Percentiles rank a stretch among this genome's conserved stretches.
Evolutionary conservation across 2,113 vertebrate genomes (phyloP).

Genomic region (Mormyrus iriodes): DNA sequence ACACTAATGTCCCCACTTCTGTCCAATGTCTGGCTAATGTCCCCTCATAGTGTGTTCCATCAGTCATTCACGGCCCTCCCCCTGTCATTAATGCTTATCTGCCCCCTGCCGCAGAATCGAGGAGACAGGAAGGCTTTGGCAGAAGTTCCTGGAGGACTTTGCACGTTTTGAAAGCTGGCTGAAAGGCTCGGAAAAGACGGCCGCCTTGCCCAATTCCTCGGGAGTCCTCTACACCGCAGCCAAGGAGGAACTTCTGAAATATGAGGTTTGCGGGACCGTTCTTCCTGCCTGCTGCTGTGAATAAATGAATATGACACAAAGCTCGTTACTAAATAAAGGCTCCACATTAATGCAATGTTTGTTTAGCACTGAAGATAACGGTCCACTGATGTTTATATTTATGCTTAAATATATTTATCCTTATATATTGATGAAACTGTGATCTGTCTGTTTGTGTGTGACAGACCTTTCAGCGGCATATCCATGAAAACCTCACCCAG

Average conservation of each 20-base stretch:
- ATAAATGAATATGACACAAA: neutral
- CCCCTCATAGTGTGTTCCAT: neutral
- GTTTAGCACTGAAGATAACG: neutral
- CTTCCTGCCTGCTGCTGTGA: neutral
- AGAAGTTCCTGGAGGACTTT: conserved; percentile 93
- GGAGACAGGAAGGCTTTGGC: conserved; percentile 93
- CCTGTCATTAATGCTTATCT: neutral
- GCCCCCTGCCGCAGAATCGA: conserved; percentile 72
- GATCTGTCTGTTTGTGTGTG: conserved; percentile 17
- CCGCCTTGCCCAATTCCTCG: conserved; percentile 86
- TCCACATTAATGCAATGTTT: neutral
- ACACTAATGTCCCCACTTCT: neutral
- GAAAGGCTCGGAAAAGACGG: conserved; percentile 74
- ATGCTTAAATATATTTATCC: neutral
- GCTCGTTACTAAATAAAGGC: neutral
- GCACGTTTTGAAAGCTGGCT: conserved; percentile 88
- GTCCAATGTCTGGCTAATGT: no score
- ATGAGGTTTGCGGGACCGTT: conserved; percentile 70
- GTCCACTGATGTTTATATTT: neutral
- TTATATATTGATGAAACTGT: neutral
- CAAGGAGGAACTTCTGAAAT: conserved; percentile 96
- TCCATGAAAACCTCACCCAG: conserved; percentile 89
- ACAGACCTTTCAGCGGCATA: conserved; percentile 87
- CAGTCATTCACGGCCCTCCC: neutral
- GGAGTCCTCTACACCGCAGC: conserved; percentile 88